Percentiles rank a stretch among this genome's conserved stretches.
Evolutionary conservation across 2,888 invertebrate species (phyloP).

Genomic region (Dermolepida albohirtum): DNA sequence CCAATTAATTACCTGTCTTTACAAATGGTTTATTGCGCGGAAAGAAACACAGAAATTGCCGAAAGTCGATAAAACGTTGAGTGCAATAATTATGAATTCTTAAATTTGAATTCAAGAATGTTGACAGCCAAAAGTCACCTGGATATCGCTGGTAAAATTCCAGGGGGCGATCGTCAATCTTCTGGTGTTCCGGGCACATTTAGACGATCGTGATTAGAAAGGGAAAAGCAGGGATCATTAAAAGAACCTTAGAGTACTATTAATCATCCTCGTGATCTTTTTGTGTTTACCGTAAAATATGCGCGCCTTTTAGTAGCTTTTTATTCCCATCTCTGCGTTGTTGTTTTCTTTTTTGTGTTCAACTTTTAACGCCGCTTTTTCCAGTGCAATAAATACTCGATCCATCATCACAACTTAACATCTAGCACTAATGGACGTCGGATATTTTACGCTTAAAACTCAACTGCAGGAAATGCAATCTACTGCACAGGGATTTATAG

Average conservation of each 20-base stretch:
- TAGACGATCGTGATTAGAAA: slow-evolving; percentile 38
- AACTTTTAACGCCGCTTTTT: slow-evolving; percentile 32
- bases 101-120: slow-evolving; percentile 17
- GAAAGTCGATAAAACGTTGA: neutral
- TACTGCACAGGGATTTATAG: neutral
- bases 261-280: slow-evolving; percentile 42
- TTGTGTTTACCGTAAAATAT: slow-evolving; percentile 36
- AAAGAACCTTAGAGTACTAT: slow-evolving; percentile 39
- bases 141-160: slow-evolving; percentile 14
- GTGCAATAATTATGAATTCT: slow-evolving; percentile 12
- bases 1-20: no score
- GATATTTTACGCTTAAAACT: slow-evolving; percentile 7
- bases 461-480: slow-evolving; percentile 24
- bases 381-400: slow-evolving; percentile 34
- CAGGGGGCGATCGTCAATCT: slow-evolving; percentile 38
- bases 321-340: slow-evolving; percentile 11
- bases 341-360: slow-evolving; percentile 15
- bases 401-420: slow-evolving; percentile 33
- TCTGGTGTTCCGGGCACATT: slow-evolving; percentile 31
- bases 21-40: no score
- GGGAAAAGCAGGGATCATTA: slow-evolving; percentile 42
- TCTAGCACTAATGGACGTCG: slow-evolving; percentile 31
- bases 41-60: no score
- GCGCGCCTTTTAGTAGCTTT: slow-evolving; percentile 35
- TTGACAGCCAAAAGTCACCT: slow-evolving; percentile 36